phyloP scores from a whole-genome alignment of 2,888 invertebrate genomes.

The Lottia scabra region DNA sequence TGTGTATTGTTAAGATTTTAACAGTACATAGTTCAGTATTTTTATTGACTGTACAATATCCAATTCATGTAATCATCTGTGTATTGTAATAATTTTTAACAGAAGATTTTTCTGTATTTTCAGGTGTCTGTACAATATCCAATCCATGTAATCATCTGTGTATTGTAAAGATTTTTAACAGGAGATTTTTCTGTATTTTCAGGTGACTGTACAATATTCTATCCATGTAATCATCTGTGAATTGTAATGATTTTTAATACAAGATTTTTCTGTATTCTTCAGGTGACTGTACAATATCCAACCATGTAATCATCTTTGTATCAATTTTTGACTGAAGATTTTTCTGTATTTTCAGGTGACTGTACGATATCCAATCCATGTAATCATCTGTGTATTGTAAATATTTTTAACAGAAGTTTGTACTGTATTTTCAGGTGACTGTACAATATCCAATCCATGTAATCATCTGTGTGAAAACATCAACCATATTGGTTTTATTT shows the following conservation, averaged over 20 bases:
- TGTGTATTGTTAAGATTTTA: slow-evolving; percentile 23
- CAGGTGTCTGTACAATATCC: slow-evolving; percentile 10
- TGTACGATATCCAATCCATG: slow-evolving; percentile 38
- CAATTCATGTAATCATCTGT: background rate
- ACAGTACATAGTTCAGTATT: too few species aligned
- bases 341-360: slow-evolving; percentile 16
- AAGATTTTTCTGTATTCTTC: background rate
- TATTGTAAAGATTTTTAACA: background rate
- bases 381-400: slow-evolving; percentile 38
- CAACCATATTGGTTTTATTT: slow-evolving; percentile 50
- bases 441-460: slow-evolving; percentile 39
- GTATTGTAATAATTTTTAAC: too few species aligned
- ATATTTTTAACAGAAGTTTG: too few species aligned
- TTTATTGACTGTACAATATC: background rate
- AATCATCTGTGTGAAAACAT: slow-evolving; percentile 50
- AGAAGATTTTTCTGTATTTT: background rate
- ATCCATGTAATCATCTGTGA: background rate
- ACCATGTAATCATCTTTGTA: background rate
- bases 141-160: slow-evolving; percentile 50
- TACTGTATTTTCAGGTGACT: slow-evolving; percentile 17
- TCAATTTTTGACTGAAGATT: too few species aligned
- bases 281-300: background rate
- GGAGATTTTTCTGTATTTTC: too few species aligned
- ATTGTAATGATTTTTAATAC: too few species aligned
- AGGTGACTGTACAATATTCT: background rate